Evolutionary conservation across 2,888 invertebrate species (phyloP).

Genomic region (Amphipyra berbera): DNA sequence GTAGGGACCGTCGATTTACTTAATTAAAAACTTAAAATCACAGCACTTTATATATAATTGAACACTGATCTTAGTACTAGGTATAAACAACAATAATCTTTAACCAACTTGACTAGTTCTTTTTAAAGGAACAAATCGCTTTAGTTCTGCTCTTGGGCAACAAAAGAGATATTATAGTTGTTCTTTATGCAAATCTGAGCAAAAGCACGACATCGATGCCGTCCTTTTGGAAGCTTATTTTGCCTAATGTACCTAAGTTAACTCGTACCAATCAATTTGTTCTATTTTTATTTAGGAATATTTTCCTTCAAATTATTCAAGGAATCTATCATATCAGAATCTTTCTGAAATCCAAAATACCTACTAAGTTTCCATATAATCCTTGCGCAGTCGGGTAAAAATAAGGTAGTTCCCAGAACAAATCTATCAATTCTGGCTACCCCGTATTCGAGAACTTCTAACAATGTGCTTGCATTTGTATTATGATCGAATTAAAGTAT

Average conservation of each 20-base stretch:
- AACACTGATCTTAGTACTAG: background rate
- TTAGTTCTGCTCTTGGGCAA: slow-evolving; percentile 58
- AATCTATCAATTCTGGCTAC: too few species aligned
- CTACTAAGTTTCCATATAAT: too few species aligned
- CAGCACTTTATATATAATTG: background rate
- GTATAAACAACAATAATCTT: background rate
- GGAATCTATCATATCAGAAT: too few species aligned
- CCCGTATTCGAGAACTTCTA: too few species aligned
- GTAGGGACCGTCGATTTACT: too few species aligned
- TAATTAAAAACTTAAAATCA: background rate
- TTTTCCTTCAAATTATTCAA: too few species aligned
- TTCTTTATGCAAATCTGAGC: slow-evolving; percentile 84
- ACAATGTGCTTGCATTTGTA: too few species aligned
- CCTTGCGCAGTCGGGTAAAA: too few species aligned
- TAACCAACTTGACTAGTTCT: background rate
- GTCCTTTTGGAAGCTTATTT: slow-evolving; percentile 53
- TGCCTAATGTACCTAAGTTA: slow-evolving; percentile 63
- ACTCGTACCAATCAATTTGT: slow-evolving; percentile 56
- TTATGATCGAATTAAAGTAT: too few species aligned
- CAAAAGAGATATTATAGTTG: slow-evolving; percentile 73
- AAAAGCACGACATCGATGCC: slow-evolving; percentile 78
- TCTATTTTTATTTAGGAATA: slow-evolving; percentile 36
- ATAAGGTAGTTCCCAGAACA: too few species aligned
- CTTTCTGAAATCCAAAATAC: too few species aligned
- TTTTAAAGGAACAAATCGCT: slow-evolving; percentile 57